Percentiles rank a stretch among this genome's conserved stretches.
Conservation (phyloP, 2,888 invertebrate species). For the Cephus sareptanus region DNA sequence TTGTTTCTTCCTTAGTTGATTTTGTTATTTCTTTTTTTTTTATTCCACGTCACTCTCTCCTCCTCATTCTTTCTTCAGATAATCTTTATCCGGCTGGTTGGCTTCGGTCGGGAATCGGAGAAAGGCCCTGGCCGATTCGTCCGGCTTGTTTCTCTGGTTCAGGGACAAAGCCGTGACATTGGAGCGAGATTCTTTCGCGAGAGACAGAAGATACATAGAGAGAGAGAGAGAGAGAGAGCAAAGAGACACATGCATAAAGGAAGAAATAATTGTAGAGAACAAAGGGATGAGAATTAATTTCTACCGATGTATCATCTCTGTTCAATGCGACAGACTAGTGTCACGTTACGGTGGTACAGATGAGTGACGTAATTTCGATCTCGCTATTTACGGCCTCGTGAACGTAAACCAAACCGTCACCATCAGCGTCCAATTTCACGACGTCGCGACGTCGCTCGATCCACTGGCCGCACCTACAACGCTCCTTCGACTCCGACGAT, state of each 20-base stretch:
- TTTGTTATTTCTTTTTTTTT: not conserved
- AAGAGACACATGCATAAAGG: not conserved
- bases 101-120: slow-evolving; percentile 3
- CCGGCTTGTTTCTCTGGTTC: not conserved
- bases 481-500: not conserved
- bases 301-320: slow-evolving; percentile 6
- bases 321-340: slow-evolving; percentile 10
- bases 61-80: not conserved
- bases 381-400: slow-evolving; percentile 48
- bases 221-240: not conserved
- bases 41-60: not conserved
- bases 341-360: not conserved
- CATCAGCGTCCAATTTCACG: not conserved
- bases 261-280: not conserved
- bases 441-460: slow-evolving; percentile 10
- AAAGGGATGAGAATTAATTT: not conserved
- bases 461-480: slow-evolving; percentile 26
- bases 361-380: slow-evolving; percentile 42
- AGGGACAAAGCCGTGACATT: slow-evolving; percentile 7
- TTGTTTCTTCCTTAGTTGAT: not conserved
- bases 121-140: not conserved
- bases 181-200: not conserved
- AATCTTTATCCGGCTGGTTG: not conserved
- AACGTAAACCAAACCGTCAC: slow-evolving; percentile 31
- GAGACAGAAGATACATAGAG: not conserved